Evolutionary conservation across 2,113 vertebrate genomes (phyloP).

Genomic region (Isurus oxyrinchus): DNA sequence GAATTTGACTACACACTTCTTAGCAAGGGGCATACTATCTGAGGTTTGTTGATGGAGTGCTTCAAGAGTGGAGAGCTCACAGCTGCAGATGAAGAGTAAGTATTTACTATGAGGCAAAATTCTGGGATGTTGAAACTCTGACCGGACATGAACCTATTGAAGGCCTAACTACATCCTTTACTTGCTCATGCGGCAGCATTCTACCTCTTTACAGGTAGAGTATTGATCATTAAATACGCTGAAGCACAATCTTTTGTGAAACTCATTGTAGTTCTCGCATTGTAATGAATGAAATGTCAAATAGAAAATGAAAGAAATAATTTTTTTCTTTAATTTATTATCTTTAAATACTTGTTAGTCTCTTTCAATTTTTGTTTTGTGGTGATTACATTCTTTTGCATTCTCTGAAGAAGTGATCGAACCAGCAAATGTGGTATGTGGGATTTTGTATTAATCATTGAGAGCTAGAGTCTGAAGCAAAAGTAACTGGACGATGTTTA

Average conservation of each 20-base stretch:
- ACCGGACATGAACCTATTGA: too few species aligned
- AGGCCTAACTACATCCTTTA: too few species aligned
- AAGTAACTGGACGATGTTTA: background rate
- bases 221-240: too few species aligned
- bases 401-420: background rate
- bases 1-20: background rate
- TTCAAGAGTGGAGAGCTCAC: background rate
- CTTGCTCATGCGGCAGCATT: too few species aligned
- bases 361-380: background rate
- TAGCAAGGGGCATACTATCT: background rate
- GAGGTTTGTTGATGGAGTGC: too few species aligned
- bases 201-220: too few species aligned
- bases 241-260: background rate
- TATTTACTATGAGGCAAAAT: background rate
- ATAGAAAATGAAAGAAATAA: background rate
- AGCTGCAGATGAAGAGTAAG: background rate
- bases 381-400: background rate
- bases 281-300: background rate
- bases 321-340: background rate
- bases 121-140: background rate
- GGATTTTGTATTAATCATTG: background rate
- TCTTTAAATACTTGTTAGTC: background rate
- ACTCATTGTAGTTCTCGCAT: background rate
- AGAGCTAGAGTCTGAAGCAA: background rate
- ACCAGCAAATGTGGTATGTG: background rate